Conservation (phyloP, 2,888 invertebrate genomes). For the Ypsolopha scabrella region DNA sequence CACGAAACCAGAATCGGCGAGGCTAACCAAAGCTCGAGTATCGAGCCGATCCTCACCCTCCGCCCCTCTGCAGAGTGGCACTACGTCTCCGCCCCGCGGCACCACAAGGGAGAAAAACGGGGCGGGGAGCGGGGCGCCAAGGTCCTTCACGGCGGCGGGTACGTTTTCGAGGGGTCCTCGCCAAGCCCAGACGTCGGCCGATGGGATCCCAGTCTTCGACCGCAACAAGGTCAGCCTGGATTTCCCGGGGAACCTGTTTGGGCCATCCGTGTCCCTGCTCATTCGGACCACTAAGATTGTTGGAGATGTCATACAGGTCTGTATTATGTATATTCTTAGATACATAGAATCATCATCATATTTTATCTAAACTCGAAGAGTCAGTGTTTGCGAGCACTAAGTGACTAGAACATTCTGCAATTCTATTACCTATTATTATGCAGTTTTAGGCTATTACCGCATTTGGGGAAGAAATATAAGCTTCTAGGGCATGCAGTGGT, state of each 20-base stretch:
- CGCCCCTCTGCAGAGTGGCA: constrained; percentile 2
- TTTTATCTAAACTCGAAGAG: no score
- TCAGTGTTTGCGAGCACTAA: no score
- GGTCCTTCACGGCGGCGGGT: not conserved
- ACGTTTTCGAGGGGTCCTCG: not conserved
- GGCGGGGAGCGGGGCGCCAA: no score
- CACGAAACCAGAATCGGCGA: not conserved
- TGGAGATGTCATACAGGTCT: constrained; percentile 76
- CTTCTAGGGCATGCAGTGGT: no score
- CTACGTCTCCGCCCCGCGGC: constrained; percentile 15
- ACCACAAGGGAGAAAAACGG: constrained; percentile 1
- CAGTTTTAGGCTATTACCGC: no score
- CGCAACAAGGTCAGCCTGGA: constrained; percentile 76
- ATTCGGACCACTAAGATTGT: constrained; percentile 75
- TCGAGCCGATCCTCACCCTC: not conserved
- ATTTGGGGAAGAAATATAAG: no score
- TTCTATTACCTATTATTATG: no score
- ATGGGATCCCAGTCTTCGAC: constrained; percentile 73
- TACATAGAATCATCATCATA: no score
- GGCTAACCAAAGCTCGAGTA: not conserved
- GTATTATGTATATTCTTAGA: constrained; percentile 44
- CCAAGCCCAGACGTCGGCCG: constrained; percentile 38
- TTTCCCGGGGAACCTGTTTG: constrained; percentile 74
- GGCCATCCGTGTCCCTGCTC: constrained; percentile 75
- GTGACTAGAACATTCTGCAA: no score